Base-by-base conservation (phyloP, 1,140 invertebrate genomes). In the Portunus trituberculatus region DNA sequence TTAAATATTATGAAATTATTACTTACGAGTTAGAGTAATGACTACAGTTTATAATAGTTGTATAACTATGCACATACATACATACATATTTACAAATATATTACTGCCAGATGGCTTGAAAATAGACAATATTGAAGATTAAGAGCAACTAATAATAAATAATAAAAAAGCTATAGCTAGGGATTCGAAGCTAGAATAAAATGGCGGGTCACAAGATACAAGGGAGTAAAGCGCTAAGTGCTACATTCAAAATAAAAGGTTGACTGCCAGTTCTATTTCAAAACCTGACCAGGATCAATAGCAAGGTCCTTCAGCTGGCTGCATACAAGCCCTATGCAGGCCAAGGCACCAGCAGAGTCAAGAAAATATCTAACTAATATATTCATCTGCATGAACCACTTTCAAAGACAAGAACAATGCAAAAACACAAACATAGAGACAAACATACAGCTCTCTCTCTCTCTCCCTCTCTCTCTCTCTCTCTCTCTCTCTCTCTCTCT, bases 71-170 rank as follows among this genome's bases (percentile, higher is more conserved):
- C 45, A 92, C 32, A 92, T 92, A 92, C 76, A 92, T 92, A 92
- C 76, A 92, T 92, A 82, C 76, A 92, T 92, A 92, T 92, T 29
- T 92, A 92, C 76, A 82, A 76, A 92, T 92, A 31, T 92, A 92
- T 92, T 76, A 76, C 67, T 76, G 52, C 52, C 52, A 76, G 25
- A n/a, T 76, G 67, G 67, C 32, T 46, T 46, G 28, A 52, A 91
- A 91, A 89, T 94, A 48, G 31, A 94, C 67, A 94, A 89, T 94
- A 7, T 31, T 67, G 12, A 92, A 16, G 31, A 20, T 48, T 46
- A 91, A 46, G 46, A 91, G 28, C 39, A 91, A 52, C 28, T 48
- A 91, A 91, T 48, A 52, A 91, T 48, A 46, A 91, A 91, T n/a
- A 28, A 48, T 25, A 48, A 76, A 92, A 76, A 92, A 76, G 31